Conservation (phyloP, 2,797 vertebrate species). For the Oreortyx pictus region DNA sequence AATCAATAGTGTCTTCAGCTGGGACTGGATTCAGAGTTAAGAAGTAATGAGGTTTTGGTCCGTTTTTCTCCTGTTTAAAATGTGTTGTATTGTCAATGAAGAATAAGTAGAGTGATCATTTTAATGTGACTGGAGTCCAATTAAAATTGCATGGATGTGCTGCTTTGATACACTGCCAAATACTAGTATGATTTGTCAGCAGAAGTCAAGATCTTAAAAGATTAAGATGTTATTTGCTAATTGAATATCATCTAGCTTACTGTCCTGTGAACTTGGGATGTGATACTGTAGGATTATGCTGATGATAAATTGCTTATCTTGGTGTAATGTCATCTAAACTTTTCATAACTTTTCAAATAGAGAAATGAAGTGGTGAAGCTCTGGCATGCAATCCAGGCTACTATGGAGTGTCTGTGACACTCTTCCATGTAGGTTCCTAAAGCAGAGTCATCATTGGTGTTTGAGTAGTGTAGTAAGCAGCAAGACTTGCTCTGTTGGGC, state of each 20-base stretch:
- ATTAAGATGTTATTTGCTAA: conserved; percentile 70
- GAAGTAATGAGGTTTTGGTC: conserved; percentile 20
- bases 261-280: conserved; percentile 23
- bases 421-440: background rate
- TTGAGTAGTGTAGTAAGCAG: background rate
- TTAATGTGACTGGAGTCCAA: conserved; percentile 41
- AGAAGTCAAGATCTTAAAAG: conserved; percentile 54
- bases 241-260: conserved; percentile 62
- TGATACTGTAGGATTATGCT: background rate
- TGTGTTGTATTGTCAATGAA: background rate
- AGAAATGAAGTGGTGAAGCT: conserved; percentile 2
- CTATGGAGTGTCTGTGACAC: background rate
- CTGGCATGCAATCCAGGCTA: background rate
- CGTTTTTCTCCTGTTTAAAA: conserved; percentile 38
- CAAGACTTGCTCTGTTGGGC: background rate
- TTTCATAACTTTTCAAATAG: conserved; percentile 14
- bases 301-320: background rate
- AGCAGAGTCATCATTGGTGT: accelerated
- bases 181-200: conserved; percentile 63
- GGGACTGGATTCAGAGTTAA: background rate
- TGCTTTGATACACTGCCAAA: conserved; percentile 56
- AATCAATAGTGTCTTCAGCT: background rate
- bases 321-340: background rate
- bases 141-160: conserved; percentile 61
- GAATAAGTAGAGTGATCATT: conserved; percentile 22